Conservation (phyloP, 1,140 invertebrate genomes). For the Wiebesia pumilae region DNA sequence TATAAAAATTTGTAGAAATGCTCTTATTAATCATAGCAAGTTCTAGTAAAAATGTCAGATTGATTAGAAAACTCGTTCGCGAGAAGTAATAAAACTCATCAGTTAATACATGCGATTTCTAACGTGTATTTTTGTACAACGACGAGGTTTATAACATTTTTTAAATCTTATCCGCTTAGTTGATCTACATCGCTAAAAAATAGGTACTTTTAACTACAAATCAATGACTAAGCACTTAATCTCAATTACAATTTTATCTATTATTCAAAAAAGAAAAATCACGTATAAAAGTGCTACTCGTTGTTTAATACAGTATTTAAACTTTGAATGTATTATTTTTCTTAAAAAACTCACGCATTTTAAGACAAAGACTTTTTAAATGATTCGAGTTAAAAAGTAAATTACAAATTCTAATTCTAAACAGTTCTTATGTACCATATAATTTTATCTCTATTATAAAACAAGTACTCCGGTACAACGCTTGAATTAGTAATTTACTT, state of each 20-base stretch:
- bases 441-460: too few species aligned
- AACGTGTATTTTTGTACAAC: neutral
- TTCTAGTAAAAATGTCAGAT: neutral
- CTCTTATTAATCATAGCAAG: neutral
- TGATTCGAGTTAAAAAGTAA: too few species aligned
- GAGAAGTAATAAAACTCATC: slow-evolving; percentile 14
- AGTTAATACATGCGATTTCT: neutral
- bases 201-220: neutral
- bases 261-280: neutral
- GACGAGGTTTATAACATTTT: neutral
- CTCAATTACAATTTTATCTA: neutral
- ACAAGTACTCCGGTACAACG: too few species aligned
- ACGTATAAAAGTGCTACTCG: neutral
- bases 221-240: neutral
- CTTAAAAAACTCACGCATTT: neutral
- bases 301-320: too few species aligned
- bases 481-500: too few species aligned
- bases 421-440: too few species aligned
- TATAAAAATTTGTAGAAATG: neutral
- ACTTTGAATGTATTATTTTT: neutral
- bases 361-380: too few species aligned
- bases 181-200: neutral
- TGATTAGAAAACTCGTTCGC: slow-evolving; percentile 5
- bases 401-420: too few species aligned
- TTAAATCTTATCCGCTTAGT: neutral